Percentiles rank a stretch among this genome's conserved stretches.
Conservation (phyloP, 1,140 invertebrate genomes). For the Pseudomyrmex sp. region DNA sequence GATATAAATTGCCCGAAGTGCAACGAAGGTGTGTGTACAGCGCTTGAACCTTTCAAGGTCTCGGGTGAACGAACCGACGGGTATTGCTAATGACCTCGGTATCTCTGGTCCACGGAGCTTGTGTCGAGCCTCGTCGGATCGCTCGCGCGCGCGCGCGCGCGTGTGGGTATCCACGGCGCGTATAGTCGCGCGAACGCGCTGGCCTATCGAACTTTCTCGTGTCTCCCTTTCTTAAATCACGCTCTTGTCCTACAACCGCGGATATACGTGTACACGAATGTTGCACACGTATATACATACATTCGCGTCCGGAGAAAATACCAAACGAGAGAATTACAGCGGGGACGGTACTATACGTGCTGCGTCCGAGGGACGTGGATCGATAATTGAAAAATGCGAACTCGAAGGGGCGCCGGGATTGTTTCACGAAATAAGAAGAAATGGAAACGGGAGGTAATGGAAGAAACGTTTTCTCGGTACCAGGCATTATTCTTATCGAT, state of each 20-base stretch:
- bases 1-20: conserved; percentile 43
- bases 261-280: neutral
- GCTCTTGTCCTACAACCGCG: neutral
- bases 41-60: conserved; percentile 72
- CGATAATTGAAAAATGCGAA: conserved; percentile 60
- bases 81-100: conserved; percentile 70
- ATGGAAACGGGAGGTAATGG: conserved; percentile 48
- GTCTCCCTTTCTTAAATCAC: conserved; percentile 60
- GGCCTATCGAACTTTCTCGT: conserved; percentile 28
- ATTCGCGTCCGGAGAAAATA: conserved; percentile 20
- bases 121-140: conserved; percentile 23
- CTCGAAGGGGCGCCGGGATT: conserved; percentile 40
- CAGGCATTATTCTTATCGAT: conserved; percentile 49
- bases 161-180: conserved; percentile 3
- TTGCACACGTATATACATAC: neutral
- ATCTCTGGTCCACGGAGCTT: conserved; percentile 47
- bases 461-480: conserved; percentile 40
- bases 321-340: conserved; percentile 28
- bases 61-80: conserved; percentile 76
- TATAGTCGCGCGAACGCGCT: conserved; percentile 5
- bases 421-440: conserved; percentile 48
- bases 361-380: conserved; percentile 40
- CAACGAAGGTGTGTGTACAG: conserved; percentile 25
- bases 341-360: conserved; percentile 25
- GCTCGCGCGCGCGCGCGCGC: neutral